These are phyloP conservation scores for Eulacestoma nigropectus DNA, from an alignment of 2,113 vertebrate genomes.

Conservation along the genomic window DNA sequence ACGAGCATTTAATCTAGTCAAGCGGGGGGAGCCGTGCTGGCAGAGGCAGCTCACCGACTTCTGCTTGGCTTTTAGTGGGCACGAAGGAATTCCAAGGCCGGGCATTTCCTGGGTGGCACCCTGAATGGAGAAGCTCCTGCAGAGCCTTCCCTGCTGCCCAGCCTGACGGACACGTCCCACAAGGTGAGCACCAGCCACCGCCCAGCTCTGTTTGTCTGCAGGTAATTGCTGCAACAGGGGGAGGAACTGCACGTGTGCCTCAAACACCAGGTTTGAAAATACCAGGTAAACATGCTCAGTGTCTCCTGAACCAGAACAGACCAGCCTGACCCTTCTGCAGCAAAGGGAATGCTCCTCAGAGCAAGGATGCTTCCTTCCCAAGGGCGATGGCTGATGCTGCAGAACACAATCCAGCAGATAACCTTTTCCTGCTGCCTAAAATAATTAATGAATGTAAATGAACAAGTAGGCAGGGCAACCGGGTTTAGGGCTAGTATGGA, in stretches of 20 bases:
- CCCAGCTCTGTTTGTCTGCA: not conserved
- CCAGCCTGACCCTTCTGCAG: not conserved
- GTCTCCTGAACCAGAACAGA: not conserved
- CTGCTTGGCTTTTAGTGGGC: not conserved
- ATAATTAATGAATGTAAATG: not conserved
- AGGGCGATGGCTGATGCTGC: not conserved
- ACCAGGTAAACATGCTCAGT: accelerated
- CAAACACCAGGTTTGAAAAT: not conserved
- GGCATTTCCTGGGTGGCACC: not conserved
- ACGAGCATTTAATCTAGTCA: not conserved
- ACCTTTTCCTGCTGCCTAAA: not conserved
- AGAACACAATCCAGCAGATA: not conserved
- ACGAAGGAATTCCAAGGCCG: not conserved
- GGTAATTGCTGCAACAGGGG: not conserved
- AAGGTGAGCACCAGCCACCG: not conserved
- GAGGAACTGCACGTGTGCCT: not conserved
- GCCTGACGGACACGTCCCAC: accelerated
- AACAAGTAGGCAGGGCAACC: not conserved
- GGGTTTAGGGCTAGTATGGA: not conserved
- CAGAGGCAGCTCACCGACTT: not conserved
- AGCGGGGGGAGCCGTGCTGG: not conserved
- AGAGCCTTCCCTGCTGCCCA: not conserved
- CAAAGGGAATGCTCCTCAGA: not conserved
- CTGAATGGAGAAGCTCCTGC: accelerated
- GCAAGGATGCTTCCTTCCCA: not conserved